Percentiles rank a stretch among this genome's conserved stretches.
These are phyloP conservation scores for Leuciscus waleckii DNA, from an alignment of 2,797 vertebrate genomes.

Conservation along the genomic window DNA sequence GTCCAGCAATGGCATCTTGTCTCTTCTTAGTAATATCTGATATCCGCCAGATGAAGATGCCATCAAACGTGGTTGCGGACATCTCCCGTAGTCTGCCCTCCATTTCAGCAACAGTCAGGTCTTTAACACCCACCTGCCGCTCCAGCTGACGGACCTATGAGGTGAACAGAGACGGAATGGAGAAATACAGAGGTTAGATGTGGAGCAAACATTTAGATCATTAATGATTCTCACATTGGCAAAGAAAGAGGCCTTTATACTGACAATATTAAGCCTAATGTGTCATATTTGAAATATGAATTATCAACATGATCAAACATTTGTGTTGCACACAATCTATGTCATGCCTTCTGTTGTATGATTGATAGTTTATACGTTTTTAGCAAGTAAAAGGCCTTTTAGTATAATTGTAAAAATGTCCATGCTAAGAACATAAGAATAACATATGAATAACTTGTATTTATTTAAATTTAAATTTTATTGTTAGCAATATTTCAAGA, in stretches of 20 bases:
- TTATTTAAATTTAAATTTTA: no score
- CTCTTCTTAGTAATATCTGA: constrained; percentile 91
- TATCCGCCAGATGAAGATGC: constrained; percentile 96
- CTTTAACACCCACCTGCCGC: constrained; percentile 91
- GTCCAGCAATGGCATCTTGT: constrained; percentile 91
- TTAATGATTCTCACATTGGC: neutral
- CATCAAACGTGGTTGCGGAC: constrained; percentile 90
- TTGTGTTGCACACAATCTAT: neutral
- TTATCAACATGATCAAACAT: neutral
- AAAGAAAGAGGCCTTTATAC: neutral
- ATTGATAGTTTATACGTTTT: neutral
- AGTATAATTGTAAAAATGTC: neutral
- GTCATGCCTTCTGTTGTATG: neutral
- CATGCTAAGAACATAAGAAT: neutral
- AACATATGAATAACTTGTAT: neutral
- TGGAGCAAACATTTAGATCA: neutral
- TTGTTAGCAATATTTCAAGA: neutral
- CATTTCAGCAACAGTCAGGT: constrained; percentile 93
- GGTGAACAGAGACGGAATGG: fast-evolving
- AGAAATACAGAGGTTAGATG: neutral
- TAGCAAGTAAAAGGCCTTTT: neutral
- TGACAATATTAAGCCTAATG: neutral
- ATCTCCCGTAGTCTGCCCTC: constrained; percentile 89
- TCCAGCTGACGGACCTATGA: constrained; percentile 94
- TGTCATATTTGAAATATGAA: neutral